Evolutionary conservation across 2,888 invertebrate genomes (phyloP).

Genomic region (Chymomyza caudatula): DNA sequence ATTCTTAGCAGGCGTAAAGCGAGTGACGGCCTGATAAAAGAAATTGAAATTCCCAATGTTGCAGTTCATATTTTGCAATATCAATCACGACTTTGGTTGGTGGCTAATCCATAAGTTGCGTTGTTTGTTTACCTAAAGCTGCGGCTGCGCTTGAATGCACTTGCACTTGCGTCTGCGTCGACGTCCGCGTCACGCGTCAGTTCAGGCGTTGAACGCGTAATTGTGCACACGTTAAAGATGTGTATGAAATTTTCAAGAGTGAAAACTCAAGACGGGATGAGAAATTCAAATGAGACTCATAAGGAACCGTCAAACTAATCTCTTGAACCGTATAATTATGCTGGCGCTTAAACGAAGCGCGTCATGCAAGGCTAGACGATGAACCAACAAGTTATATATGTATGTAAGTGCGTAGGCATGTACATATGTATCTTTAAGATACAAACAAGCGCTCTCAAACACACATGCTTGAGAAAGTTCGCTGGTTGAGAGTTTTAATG

Average conservation of each 20-base stretch:
- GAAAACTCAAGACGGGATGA: background rate
- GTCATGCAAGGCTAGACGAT: conserved; percentile 51
- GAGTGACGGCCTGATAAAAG: no score
- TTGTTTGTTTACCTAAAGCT: background rate
- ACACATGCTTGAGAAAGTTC: conserved; percentile 32
- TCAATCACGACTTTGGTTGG: background rate
- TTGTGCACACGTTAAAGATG: conserved; percentile 22
- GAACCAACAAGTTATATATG: background rate
- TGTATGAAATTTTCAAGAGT: conserved; percentile 12
- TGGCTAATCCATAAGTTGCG: background rate
- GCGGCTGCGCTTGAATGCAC: background rate
- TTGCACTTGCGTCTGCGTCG: background rate
- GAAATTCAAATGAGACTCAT: background rate
- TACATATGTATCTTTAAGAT: conserved; percentile 17
- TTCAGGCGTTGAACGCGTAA: conserved; percentile 20
- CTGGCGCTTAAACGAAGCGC: conserved; percentile 6
- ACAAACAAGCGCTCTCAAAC: background rate
- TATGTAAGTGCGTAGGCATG: background rate
- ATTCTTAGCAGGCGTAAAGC: background rate
- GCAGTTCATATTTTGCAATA: background rate
- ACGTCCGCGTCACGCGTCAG: background rate
- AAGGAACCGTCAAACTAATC: conserved; percentile 34
- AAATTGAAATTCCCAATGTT: no score
- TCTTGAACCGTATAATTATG: conserved; percentile 63
- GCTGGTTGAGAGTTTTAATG: conserved; percentile 32